A percentile compares a stretch with the other conserved stretches of the same genome.
These are phyloP conservation scores for Zaprionus inermis DNA, from an alignment of 1,140 invertebrate genomes.

Conservation along the genomic window DNA sequence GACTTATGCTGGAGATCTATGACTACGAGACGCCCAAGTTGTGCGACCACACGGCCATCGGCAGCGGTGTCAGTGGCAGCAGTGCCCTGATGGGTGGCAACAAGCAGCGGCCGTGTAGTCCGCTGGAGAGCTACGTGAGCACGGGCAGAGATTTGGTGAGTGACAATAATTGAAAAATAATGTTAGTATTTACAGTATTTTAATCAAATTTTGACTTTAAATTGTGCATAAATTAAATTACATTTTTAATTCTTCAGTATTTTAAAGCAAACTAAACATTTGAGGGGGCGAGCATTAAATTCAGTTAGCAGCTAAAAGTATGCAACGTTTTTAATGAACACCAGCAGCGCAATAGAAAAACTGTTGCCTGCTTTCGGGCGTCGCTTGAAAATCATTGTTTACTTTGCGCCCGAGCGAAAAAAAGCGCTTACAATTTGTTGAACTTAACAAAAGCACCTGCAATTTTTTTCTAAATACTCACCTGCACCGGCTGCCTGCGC, in stretches of 20 bases:
- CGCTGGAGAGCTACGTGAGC: slow-evolving; percentile 92
- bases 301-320: slow-evolving; percentile 30
- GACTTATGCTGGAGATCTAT: slow-evolving; percentile 87
- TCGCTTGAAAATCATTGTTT: slow-evolving; percentile 34
- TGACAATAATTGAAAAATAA: not conserved
- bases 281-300: not conserved
- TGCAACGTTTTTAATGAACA: slow-evolving; percentile 20
- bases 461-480: slow-evolving; percentile 21
- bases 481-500: slow-evolving; percentile 36
- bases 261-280: not conserved
- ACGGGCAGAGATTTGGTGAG: slow-evolving; percentile 86
- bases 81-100: slow-evolving; percentile 79
- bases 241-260: no score
- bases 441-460: slow-evolving; percentile 22
- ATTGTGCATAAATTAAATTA: not conserved
- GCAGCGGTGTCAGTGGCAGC: slow-evolving; percentile 87
- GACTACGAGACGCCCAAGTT: slow-evolving; percentile 90
- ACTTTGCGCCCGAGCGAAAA: slow-evolving; percentile 4
- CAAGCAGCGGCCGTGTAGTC: slow-evolving; percentile 89
- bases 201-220: not conserved
- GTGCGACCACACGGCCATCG: slow-evolving; percentile 92
- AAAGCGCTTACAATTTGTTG: slow-evolving; percentile 28
- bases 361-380: slow-evolving; percentile 50
- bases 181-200: not conserved
- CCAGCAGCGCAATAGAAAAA: slow-evolving; percentile 11